Base-by-base conservation (phyloP, 2,888 invertebrate genomes). In the Andricus quercusramuli region DNA sequence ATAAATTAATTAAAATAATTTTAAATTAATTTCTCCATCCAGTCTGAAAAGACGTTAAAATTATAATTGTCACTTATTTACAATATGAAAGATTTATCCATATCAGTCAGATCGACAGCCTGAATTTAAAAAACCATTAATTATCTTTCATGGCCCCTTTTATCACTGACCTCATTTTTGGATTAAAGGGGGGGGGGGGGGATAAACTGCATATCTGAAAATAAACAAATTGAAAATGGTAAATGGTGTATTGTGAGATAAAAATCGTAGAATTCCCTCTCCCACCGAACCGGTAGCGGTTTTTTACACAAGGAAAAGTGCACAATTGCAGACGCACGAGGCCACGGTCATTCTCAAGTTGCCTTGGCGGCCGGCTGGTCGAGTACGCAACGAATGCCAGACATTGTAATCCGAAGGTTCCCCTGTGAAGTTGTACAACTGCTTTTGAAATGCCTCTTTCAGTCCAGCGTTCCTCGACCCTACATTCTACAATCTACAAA, bases 361-460 rank as follows among this genome's bases (percentile, higher is more conserved):
- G 29, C 65, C 78, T 64, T 65, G 66, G 37, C 47, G 29, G 44
- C n/a, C 64, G 78, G 22, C 66, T 65, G 32, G 13, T 47, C 25
- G 78, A 25, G 47, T 37, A 67, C 44, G 78, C 47, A 66, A 66
- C 51, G 84, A 88, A 86, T 89, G 80, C 87, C 88, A 83, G 86
- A 87, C 89, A 89, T 90, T 89, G 89, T 88, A 86, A 84, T 83
- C 81, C 86, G 84, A 85, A 85, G 85, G 87, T 84, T 83, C 80
- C 86, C 74, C 68, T 80, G 85, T 86, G 85, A 90, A 89, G 88
- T 85, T 85, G 85, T 83, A 85, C 82, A 82, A 90, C 90, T 88
- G 85, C 88, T 90, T 85, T 83, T 81, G 81, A 79, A 86, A 86
- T 85, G 85, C 76, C 82, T 20, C 47, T 56, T 67, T 37, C 68